phyloP scores from a whole-genome alignment of 1,140 invertebrate species.

The Nasonia giraulti region DNA sequence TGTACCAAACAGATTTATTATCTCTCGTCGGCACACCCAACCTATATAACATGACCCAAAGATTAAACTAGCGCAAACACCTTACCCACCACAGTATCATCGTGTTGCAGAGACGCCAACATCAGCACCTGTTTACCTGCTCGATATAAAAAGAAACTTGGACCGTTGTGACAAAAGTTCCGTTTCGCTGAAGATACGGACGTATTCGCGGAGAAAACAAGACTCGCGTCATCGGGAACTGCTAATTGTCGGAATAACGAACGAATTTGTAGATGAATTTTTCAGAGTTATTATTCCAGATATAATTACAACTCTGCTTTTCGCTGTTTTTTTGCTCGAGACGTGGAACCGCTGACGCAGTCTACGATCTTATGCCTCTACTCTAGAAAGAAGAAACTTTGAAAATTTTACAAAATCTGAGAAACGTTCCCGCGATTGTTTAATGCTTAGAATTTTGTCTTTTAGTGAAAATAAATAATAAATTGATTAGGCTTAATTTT shows the following conservation, averaged over 20 bases:
- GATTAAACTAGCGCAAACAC: neutral
- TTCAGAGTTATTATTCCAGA: neutral
- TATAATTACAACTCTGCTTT: neutral
- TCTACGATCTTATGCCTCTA: neutral
- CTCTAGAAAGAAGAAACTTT: neutral
- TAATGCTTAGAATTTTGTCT: too few relatives aligned
- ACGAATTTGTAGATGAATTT: neutral
- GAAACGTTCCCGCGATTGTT: too few relatives aligned
- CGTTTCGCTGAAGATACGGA: neutral
- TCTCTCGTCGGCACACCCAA: conserved; percentile 29
- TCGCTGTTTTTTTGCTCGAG: neutral
- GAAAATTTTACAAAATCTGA: neutral
- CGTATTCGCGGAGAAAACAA: neutral
- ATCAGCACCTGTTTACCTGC: neutral
- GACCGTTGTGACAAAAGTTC: neutral
- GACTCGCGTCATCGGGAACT: neutral
- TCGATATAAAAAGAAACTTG: neutral
- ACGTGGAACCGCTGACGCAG: neutral
- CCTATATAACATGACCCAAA: neutral
- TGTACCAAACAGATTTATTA: conserved; percentile 52
- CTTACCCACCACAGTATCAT: too few relatives aligned
- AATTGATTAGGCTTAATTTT: too few relatives aligned
- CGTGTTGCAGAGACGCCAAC: too few relatives aligned
- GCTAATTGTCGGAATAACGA: neutral
- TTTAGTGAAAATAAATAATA: too few relatives aligned